Conservation (phyloP, 2,113 vertebrate genomes). For the Catharus minimus region DNA sequence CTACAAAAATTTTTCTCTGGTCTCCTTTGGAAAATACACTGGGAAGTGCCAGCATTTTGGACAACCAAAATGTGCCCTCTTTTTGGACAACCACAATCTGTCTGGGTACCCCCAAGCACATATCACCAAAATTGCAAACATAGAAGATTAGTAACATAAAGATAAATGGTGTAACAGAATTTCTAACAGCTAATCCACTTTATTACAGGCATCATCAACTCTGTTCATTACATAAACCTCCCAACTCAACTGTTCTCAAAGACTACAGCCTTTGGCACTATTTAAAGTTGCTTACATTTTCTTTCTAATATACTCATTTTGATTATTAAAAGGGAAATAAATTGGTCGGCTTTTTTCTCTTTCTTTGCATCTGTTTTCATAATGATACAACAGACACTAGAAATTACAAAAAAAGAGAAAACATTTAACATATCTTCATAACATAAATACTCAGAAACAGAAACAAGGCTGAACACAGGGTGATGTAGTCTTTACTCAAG, state of each 20-base stretch:
- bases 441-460: conserved; percentile 17
- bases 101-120: background rate
- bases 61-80: background rate
- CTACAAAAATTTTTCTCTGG: background rate
- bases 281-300: conserved; percentile 32
- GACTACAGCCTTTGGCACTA: background rate
- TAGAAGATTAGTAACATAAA: background rate
- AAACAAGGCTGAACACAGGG: background rate
- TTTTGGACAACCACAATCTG: background rate
- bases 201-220: conserved; percentile 9
- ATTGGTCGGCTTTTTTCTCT: background rate
- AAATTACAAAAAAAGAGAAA: conserved; percentile 40
- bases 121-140: background rate
- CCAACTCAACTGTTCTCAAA: background rate
- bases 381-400: background rate
- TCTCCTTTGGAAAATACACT: background rate
- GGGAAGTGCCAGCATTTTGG: background rate
- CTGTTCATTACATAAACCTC: conserved; percentile 30
- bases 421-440: conserved; percentile 30
- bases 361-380: background rate
- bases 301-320: conserved; percentile 34
- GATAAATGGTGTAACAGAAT: background rate
- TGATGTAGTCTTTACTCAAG: conserved; percentile 13
- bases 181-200: conserved; percentile 19
- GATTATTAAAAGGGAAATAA: conserved; percentile 34